A percentile compares a stretch with the other conserved stretches of the same genome.
Evolutionary conservation across 2,113 vertebrate genomes (phyloP).

Genomic region (Embiotoca jacksoni): DNA sequence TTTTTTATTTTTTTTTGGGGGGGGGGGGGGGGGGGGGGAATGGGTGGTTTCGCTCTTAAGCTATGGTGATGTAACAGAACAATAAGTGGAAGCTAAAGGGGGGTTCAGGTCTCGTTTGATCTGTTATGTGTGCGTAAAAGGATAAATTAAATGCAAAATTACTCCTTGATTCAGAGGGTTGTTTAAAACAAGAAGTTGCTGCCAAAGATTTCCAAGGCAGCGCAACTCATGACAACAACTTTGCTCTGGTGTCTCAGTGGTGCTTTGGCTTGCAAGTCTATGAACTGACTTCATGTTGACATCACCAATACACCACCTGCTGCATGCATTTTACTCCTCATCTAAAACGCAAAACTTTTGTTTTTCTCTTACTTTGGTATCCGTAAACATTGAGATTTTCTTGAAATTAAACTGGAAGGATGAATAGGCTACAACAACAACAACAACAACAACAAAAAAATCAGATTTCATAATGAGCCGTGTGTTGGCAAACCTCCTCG

Average conservation of each 20-base stretch:
- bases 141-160: background rate
- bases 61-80: constrained; percentile 2
- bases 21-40: no score
- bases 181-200: background rate
- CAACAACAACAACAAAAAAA: no score
- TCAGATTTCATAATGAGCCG: background rate
- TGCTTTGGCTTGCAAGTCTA: background rate
- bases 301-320: background rate
- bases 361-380: background rate
- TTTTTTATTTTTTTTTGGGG: no score
- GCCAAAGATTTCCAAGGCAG: background rate
- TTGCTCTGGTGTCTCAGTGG: background rate
- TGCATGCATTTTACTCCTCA: background rate
- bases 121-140: no score
- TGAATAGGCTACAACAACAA: background rate
- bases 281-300: background rate
- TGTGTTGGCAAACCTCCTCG: background rate
- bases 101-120: background rate
- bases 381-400: background rate
- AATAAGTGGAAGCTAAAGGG: background rate
- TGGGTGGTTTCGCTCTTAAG: background rate
- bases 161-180: background rate
- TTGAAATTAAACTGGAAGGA: background rate
- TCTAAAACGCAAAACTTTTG: background rate
- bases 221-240: background rate